Evolutionary conservation across 1,140 invertebrate species (phyloP), one percentile per base, ranked within the genome.

Genomic region (Drosophila pseudoobscura): DNA sequence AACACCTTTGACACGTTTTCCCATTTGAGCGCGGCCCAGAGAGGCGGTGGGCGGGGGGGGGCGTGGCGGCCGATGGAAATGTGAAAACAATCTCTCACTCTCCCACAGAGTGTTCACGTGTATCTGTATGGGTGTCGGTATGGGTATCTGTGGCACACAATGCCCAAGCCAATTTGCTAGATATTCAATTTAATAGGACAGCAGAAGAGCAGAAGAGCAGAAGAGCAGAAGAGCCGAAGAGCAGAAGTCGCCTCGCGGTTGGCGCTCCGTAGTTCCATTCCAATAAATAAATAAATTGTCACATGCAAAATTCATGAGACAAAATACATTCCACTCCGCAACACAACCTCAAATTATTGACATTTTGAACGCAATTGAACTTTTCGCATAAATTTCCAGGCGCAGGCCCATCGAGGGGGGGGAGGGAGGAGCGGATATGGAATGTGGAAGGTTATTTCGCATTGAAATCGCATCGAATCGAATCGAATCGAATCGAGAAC

Each of bases 231-330:
- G 35, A n/a, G n/a, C n/a, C n/a, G 20, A 15, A 7, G 6, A 46
- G 15, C 35, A 39, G 11, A 39, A 39, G 35, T 39, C 11, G 35
- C 35, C 44, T 70, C 43, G 59, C 46, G 41, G 63, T 35, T 69
- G 53, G 24, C 31, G 20, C 22, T 46, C 13, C 35, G 53, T 45
- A 24, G 71, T 50, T 49, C 58, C 82, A 87, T 55, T 49, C 58
- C 82, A 87, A 87, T 88, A 78, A 87, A 87, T 87, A 83, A 82
- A 87, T 87, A 89, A 89, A 87, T 88, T 87, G 83, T 49, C 75
- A 31, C 84, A 87, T 88, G 78, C 82, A 78, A 87, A 78, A 87
- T 87, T 78, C 75, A 87, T 87, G 83, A 83, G 78, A 62, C 60
- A 51, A 69, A 69, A 69, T 53, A 51, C 58, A 64, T 35, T 20